These are phyloP conservation scores for Danio albolineatus DNA, from an alignment of 2,797 vertebrate genomes.

Conservation along the genomic window DNA sequence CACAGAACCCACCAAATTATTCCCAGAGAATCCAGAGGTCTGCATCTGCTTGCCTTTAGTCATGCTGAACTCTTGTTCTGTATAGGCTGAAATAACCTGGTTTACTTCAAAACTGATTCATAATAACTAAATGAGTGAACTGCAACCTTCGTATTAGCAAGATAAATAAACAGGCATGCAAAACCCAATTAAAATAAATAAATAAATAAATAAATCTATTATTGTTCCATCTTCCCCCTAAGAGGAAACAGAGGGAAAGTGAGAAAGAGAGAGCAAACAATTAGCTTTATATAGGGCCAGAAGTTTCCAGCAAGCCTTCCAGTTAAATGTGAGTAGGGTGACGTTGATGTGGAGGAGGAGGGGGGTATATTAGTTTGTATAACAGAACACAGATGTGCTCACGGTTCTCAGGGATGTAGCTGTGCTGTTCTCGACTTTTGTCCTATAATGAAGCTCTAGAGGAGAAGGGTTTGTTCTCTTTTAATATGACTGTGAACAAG, in stretches of 20 bases:
- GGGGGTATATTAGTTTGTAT: conserved; percentile 72
- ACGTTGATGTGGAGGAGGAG: conserved; percentile 33
- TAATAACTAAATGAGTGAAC: background rate
- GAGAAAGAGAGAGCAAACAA: conserved; percentile 62
- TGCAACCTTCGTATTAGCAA: background rate
- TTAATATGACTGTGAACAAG: conserved; percentile 25
- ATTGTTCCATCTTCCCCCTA: conserved; percentile 26
- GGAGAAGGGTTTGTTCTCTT: conserved; percentile 32
- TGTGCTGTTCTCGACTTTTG: conserved; percentile 64
- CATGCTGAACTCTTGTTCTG: conserved; percentile 48
- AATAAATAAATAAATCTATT: conserved; percentile 35
- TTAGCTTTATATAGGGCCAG: conserved; percentile 60
- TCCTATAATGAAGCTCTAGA: conserved; percentile 45
- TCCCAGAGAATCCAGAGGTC: conserved; percentile 35
- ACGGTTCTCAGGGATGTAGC: conserved; percentile 70
- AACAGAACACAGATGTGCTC: conserved; percentile 80
- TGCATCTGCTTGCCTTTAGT: conserved; percentile 68
- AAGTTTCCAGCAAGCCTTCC: conserved; percentile 62
- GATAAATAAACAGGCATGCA: background rate
- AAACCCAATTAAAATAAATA: background rate
- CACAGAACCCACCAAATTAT: conserved; percentile 26
- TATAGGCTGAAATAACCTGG: background rate
- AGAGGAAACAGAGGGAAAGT: conserved; percentile 8
- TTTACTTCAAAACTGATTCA: background rate
- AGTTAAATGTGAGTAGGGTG: conserved; percentile 64